Conservation (phyloP, 1,140 invertebrate genomes). For the Apolygus lucorum region DNA sequence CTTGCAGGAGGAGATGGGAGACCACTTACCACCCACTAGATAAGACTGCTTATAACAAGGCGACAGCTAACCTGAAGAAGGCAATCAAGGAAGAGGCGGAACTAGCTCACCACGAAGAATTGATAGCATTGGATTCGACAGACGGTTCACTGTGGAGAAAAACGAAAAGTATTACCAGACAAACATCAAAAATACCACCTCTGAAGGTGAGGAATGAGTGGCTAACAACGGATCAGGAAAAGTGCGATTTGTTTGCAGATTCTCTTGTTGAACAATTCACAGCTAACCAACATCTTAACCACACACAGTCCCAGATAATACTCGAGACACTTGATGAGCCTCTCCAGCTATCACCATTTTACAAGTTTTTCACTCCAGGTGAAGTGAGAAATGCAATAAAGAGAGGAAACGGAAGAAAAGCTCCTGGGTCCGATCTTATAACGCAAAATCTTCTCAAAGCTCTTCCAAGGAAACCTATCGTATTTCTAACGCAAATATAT, state of each 20-base stretch:
- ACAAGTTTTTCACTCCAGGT: neutral
- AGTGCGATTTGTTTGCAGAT: neutral
- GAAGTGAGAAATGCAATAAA: neutral
- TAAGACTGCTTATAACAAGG: neutral
- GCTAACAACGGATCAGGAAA: neutral
- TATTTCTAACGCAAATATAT: too few species aligned
- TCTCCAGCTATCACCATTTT: neutral
- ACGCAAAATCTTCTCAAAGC: neutral
- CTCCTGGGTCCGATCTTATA: neutral
- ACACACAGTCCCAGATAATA: neutral
- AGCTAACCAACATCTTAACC: neutral
- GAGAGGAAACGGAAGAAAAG: neutral
- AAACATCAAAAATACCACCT: neutral
- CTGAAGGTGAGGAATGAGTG: neutral
- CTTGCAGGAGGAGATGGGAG: neutral
- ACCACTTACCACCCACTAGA: neutral
- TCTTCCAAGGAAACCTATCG: neutral
- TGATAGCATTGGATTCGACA: neutral
- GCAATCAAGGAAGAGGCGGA: neutral
- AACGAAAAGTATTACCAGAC: neutral
- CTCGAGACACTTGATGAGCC: neutral
- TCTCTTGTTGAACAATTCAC: neutral
- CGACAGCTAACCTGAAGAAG: neutral
- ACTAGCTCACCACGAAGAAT: neutral
- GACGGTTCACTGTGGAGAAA: constrained; percentile 3